phyloP scores from a whole-genome alignment of 2,113 vertebrate genomes.

The Numida meleagris region DNA sequence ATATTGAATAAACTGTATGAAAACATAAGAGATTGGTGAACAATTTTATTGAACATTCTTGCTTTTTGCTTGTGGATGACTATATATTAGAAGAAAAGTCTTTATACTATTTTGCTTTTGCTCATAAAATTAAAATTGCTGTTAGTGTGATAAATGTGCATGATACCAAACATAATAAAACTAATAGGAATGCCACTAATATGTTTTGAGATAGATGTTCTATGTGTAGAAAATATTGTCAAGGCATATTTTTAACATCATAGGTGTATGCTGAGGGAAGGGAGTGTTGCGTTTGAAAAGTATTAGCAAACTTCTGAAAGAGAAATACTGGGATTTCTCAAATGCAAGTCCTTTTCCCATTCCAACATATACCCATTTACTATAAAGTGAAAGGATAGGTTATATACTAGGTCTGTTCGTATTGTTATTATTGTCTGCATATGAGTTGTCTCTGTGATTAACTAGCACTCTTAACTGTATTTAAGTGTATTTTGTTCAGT shows the following conservation, averaged over 20 bases:
- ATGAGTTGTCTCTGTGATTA: neutral
- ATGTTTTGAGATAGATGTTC: neutral
- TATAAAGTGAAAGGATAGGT: neutral
- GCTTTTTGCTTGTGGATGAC: neutral
- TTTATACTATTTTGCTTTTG: neutral
- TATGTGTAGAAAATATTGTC: neutral
- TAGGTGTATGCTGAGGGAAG: neutral
- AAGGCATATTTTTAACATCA: neutral
- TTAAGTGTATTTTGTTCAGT: neutral
- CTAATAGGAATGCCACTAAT: neutral
- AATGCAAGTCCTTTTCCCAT: neutral
- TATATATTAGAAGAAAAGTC: neutral
- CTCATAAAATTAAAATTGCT: neutral
- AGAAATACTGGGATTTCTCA: neutral
- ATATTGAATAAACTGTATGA: neutral
- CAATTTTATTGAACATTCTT: neutral
- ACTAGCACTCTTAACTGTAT: neutral
- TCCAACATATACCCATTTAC: neutral
- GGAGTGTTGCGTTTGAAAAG: neutral
- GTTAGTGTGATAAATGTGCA: neutral
- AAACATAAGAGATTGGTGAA: neutral
- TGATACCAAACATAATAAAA: neutral
- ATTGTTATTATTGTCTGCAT: neutral
- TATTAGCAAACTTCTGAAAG: neutral
- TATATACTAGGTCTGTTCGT: neutral